A percentile compares a stretch with the other conserved stretches of the same genome.
phyloP scores from a whole-genome alignment of 2,113 vertebrate species.

The Columba janthina region DNA sequence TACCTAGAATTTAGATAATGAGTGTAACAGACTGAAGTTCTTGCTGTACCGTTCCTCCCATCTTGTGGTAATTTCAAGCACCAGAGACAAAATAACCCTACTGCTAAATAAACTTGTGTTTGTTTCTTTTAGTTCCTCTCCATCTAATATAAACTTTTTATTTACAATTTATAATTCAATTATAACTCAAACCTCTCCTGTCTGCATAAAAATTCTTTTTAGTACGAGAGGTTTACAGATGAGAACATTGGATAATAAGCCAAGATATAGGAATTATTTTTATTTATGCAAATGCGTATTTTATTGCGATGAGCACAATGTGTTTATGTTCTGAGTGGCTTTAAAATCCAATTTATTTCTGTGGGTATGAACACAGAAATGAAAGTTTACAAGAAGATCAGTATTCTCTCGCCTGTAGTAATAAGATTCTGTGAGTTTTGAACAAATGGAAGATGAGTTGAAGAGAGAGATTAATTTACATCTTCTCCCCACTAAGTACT shows the following conservation, averaged over 20 bases:
- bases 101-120: not conserved
- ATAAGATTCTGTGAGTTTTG: not conserved
- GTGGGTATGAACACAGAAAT: not conserved
- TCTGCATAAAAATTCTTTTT: not conserved
- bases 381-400: not conserved
- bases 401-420: not conserved
- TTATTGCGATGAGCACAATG: not conserved
- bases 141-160: not conserved
- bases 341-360: conserved; percentile 1
- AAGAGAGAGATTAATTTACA: not conserved
- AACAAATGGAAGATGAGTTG: not conserved
- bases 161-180: not conserved
- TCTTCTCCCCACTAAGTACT: not conserved
- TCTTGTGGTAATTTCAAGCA: not conserved
- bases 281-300: not conserved
- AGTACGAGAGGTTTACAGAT: not conserved
- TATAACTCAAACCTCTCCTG: not conserved
- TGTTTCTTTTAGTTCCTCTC: not conserved
- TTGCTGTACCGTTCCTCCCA: not conserved
- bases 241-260: not conserved
- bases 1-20: not conserved
- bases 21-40: not conserved
- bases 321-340: not conserved
- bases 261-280: not conserved
- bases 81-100: not conserved